Conservation (phyloP, 2,888 invertebrate genomes). For the Melanophora roralis region DNA sequence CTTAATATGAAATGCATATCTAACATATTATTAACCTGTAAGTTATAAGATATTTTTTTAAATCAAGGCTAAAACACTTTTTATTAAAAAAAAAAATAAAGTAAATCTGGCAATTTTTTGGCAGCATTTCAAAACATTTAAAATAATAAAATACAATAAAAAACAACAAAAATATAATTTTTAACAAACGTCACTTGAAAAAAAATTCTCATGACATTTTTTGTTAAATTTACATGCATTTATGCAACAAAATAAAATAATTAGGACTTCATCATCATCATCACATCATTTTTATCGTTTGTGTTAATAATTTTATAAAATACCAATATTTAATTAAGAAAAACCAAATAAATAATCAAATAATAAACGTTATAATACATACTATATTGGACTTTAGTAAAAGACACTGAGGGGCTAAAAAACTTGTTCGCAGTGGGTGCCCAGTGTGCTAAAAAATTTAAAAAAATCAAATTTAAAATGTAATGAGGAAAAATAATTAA, state of each 20-base stretch:
- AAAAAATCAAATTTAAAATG: too few relatives aligned
- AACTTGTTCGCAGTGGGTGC: too few relatives aligned
- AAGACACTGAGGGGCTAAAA: not conserved
- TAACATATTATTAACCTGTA: too few relatives aligned
- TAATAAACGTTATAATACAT: not conserved
- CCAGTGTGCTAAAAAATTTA: too few relatives aligned
- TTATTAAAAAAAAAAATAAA: too few relatives aligned
- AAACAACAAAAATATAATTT: not conserved
- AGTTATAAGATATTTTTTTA: too few relatives aligned
- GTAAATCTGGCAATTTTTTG: too few relatives aligned
- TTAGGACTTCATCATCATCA: slow-evolving; percentile 3
- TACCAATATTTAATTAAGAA: not conserved
- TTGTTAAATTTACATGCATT: slow-evolving; percentile 7
- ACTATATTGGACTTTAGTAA: not conserved
- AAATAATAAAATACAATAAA: not conserved
- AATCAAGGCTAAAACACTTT: too few relatives aligned
- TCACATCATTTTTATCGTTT: not conserved
- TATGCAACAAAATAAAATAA: slow-evolving; percentile 20
- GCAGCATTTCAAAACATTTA: too few relatives aligned
- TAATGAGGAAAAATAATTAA: too few relatives aligned
- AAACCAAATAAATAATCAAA: too few relatives aligned
- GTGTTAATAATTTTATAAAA: not conserved
- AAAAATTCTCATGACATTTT: slow-evolving; percentile 29
- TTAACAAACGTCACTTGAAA: not conserved
- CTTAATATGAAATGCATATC: too few relatives aligned